Evolutionary conservation across 2,113 vertebrate genomes (phyloP).

Genomic region (Peromyscus leucopus): DNA sequence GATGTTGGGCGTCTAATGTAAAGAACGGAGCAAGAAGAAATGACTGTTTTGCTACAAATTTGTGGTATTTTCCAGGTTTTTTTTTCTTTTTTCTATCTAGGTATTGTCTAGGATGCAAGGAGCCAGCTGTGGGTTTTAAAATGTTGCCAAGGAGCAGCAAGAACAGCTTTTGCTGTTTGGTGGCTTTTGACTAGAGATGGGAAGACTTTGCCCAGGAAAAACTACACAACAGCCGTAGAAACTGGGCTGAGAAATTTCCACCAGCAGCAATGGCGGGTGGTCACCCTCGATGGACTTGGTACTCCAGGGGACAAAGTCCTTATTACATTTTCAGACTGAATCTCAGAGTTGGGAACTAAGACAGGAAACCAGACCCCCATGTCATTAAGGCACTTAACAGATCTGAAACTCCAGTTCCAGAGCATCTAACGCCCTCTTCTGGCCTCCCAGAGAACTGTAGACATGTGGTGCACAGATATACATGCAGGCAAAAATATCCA

Average conservation of each 20-base stretch:
- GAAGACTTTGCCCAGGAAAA: background rate
- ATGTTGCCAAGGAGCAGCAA: background rate
- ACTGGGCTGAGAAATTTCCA: background rate
- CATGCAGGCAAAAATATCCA: background rate
- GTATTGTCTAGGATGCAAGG: background rate
- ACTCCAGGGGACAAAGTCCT: background rate
- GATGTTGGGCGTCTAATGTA: background rate
- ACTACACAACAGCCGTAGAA: background rate
- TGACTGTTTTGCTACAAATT: background rate
- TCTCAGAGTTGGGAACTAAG: background rate
- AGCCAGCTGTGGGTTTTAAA: background rate
- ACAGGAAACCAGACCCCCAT: background rate
- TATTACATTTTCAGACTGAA: background rate
- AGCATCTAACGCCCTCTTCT: background rate
- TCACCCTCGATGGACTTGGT: background rate
- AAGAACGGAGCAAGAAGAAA: background rate
- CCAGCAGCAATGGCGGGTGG: background rate
- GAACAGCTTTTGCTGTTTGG: background rate
- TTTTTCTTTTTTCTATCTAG: background rate
- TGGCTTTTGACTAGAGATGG: background rate
- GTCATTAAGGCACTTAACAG: background rate
- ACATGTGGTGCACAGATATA: background rate
- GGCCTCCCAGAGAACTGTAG: background rate
- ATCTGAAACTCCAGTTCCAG: background rate
- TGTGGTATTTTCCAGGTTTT: background rate